Conservation (phyloP, 2,113 vertebrate species). For the Rhegmatorhina hoffmannsi region DNA sequence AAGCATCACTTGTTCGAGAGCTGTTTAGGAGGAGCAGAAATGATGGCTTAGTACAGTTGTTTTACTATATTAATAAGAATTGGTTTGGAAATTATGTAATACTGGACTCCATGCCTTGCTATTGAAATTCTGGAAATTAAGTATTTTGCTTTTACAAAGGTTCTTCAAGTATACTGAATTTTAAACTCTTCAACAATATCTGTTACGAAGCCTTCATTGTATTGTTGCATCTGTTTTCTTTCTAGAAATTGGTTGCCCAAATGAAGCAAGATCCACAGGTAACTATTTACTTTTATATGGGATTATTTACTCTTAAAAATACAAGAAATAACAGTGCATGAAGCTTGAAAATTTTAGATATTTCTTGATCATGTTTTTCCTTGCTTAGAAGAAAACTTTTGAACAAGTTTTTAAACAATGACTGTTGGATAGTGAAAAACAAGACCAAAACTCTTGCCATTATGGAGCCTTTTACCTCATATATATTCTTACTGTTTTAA, state of each 20-base stretch:
- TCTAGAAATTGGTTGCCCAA: constrained; percentile 96
- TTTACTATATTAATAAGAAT: neutral
- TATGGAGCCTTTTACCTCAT: neutral
- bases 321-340: constrained; percentile 2
- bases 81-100: neutral
- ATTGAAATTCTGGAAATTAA: neutral
- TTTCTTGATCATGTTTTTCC: neutral
- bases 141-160: neutral
- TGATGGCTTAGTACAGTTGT: neutral
- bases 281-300: constrained; percentile 56
- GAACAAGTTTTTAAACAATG: neutral
- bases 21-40: neutral
- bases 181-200: neutral
- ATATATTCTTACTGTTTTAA: neutral
- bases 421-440: neutral
- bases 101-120: neutral
- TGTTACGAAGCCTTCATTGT: neutral
- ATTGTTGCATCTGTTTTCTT: constrained; percentile 58
- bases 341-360: neutral
- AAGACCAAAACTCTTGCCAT: neutral
- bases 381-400: neutral
- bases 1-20: constrained; percentile 3
- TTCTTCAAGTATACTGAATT: neutral
- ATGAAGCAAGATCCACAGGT: constrained; percentile 99
- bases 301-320: constrained; percentile 12